Conservation (phyloP, 1,140 invertebrate species). For the Bathynomus jamesi region DNA sequence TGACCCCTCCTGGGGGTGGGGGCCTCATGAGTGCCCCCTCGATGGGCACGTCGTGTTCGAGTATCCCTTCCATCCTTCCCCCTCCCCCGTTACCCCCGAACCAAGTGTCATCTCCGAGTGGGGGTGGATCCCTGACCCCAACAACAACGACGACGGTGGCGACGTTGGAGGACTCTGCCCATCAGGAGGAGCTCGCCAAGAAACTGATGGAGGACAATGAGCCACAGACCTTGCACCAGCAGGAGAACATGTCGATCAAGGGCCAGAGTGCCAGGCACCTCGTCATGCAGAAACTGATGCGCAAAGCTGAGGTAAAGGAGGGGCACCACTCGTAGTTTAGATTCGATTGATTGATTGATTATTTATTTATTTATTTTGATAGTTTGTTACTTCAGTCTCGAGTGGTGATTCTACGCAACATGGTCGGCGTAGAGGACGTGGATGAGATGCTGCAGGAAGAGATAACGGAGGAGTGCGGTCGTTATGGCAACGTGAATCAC, state of each 20-base stretch:
- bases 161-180: slow-evolving; percentile 42
- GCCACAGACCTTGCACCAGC: slow-evolving; percentile 87
- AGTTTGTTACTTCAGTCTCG: no score
- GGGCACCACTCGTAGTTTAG: no score
- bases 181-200: slow-evolving; percentile 76
- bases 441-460: slow-evolving; percentile 95
- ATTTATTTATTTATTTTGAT: no score
- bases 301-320: slow-evolving; percentile 55
- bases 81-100: slow-evolving; percentile 41
- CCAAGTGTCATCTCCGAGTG: slow-evolving; percentile 4
- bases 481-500: slow-evolving; percentile 67
- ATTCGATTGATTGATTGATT: no score
- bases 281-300: slow-evolving; percentile 97
- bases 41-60: slow-evolving; percentile 24
- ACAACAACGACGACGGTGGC: slow-evolving; percentile 24
- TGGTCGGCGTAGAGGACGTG: slow-evolving; percentile 88
- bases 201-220: slow-evolving; percentile 79
- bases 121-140: not conserved
- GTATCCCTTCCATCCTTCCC: slow-evolving; percentile 44
- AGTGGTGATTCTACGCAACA: slow-evolving; percentile 92
- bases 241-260: slow-evolving; percentile 96
- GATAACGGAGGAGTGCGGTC: slow-evolving; percentile 91
- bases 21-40: no score
- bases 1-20: no score
- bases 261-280: slow-evolving; percentile 93